Evolutionary conservation across 2,888 invertebrate species (phyloP), one percentile per base, ranked within the genome.

Genomic region (Taenaris catops): DNA sequence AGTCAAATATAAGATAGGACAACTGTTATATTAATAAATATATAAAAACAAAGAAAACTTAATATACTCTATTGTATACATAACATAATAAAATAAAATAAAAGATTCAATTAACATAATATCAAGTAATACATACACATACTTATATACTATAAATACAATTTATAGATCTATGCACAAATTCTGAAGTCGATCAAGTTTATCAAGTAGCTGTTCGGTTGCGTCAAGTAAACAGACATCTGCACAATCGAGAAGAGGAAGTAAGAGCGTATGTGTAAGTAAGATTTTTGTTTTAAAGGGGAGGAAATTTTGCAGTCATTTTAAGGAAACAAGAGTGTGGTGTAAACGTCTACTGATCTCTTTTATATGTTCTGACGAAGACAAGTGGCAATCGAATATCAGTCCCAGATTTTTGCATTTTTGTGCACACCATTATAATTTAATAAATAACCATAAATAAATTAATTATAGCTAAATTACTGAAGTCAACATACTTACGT

Each of bases 271-370:
- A 7, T 32, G 32, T 4, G 26, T 11, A 20, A 38, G 16, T 1
- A 18, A 7, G 5, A 26, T 38, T 32, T 32, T 37, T 4, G 18
- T 25, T 11, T 10, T 8, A 3, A 18, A 8, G 5, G 26, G 23
- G 4, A 38, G 32, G 9, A 32, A 27, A 3, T 27, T 32, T 6
- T 26, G 26, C 4, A 32, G 21, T 2, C 32, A 4, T 8, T 26
- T 31, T 1, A 38, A 23, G 1, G 10, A 16, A 10, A 18, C 32
- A 8, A 38, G 4, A 3, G 29, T n/a, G n/a, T 1, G 2, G n/a
- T 8, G 8, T 3, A 21, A 4, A 9, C 4, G 21, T 7, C 5
- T 7, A 21, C 21, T 21, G 2, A 8, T 3, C 3, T 21, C 8
- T 2, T 19, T 19, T n/a, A 19, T n/a, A 19, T 19, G 4, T n/a